Evolutionary conservation across 2,888 invertebrate genomes (phyloP), one percentile per base, ranked within the genome.

Genomic region (Tolmerus cingulatus): DNA sequence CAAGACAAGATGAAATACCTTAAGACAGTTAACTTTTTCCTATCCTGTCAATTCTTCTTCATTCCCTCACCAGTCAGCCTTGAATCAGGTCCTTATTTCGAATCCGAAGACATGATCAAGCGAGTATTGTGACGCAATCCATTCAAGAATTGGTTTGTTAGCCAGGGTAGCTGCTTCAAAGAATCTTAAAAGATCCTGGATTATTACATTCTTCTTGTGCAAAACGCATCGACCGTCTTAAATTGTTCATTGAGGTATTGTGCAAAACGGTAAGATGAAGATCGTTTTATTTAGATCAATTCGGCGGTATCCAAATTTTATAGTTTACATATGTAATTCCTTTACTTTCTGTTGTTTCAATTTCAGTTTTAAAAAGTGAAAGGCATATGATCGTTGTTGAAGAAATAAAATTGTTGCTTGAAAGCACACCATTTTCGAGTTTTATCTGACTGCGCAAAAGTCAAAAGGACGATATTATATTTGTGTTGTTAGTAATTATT

Each of bases 241-340:
- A 78, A 19, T 66, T 40, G n/a, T 57, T 82, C 57, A 82, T 12
- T 30, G 37, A 19, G 66, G 82, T 82, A 82, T 57, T 82, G 82
- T 66, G 66, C 57, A 19, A 82, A 82, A 57, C 82, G 66, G 82
- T 82, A 82, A 82, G 66, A 19, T 34, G 66, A 82, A 82, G 82
- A 66, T 82, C 57, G 37, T 57, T 82, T 82, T 37, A 82, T 66
- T 82, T 82, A 34, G 40, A 19, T 57, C 66, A 57, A 5, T 34
- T 34, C 7, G 7, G 7, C 12, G 2, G 40, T 40, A 40, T 40
- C 1, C 40, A 40, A 40, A 9, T 0, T 40, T 1, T 2, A 12
- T 40, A 40, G 9, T 40, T n/a, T n/a, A n/a, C n/a, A n/a, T 12
- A 40, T 40, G 40, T 12, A 40, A 40, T 40, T 40, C 9, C 2